Evolutionary conservation across 2,113 vertebrate species (phyloP).

Genomic region (Castor canadensis): DNA sequence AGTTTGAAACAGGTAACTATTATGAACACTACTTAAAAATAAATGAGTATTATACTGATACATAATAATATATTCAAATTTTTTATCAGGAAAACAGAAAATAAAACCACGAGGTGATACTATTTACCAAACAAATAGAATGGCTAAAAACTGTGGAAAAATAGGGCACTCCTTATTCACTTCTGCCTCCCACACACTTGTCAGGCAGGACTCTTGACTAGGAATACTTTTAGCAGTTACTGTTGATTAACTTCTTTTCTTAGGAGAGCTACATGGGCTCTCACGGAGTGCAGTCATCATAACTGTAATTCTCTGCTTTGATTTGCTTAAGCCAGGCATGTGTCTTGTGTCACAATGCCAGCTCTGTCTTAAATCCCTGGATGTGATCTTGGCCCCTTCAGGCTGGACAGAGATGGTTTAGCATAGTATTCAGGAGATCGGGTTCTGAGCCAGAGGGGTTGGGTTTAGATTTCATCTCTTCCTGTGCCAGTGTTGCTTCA

Average conservation of each 20-base stretch:
- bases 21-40: not conserved
- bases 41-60: not conserved
- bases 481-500: not conserved
- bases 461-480: not conserved
- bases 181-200: too few species aligned
- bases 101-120: not conserved
- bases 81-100: not conserved
- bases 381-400: not conserved
- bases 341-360: not conserved
- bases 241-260: conserved; percentile 10
- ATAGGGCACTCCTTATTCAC: too few species aligned
- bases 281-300: not conserved
- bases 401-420: not conserved
- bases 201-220: not conserved
- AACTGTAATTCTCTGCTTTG: not conserved
- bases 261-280: too few species aligned
- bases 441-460: too few species aligned
- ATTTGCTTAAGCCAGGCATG: not conserved
- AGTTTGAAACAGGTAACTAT: not conserved
- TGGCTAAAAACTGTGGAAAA: not conserved
- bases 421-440: not conserved
- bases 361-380: not conserved
- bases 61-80: not conserved
- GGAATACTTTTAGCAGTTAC: not conserved
- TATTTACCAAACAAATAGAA: not conserved